These are phyloP conservation scores for Rhynchonycteris naso DNA, from an alignment of 2,797 vertebrate species.

Conservation along the genomic window DNA sequence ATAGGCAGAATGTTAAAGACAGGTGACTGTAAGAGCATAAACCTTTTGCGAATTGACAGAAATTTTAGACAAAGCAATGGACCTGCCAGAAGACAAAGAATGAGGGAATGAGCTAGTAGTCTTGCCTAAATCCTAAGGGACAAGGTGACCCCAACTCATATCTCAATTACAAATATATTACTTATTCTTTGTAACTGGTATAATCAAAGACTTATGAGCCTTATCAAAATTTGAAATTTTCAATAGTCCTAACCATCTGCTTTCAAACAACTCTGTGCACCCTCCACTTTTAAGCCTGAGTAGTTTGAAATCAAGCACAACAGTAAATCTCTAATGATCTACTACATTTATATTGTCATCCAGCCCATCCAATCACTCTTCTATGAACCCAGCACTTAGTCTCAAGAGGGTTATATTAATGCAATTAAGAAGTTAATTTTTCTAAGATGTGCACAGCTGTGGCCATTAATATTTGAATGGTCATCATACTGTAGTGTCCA, in stretches of 20 bases:
- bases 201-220: conserved; percentile 30
- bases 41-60: not conserved
- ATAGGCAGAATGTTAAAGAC: not conserved
- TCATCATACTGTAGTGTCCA: conserved; percentile 1
- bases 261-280: not conserved
- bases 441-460: conserved; percentile 33
- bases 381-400: not conserved
- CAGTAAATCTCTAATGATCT: conserved; percentile 34
- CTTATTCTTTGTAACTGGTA: not conserved
- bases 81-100: not conserved
- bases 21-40: not conserved
- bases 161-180: conserved; percentile 3
- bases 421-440: conserved; percentile 61
- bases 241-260: conserved; percentile 14
- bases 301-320: conserved; percentile 57
- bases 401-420: conserved; percentile 15
- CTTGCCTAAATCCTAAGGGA: not conserved
- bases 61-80: not conserved
- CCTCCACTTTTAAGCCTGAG: conserved; percentile 26
- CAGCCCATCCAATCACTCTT: not conserved
- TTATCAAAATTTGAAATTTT: conserved; percentile 37
- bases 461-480: conserved; percentile 48
- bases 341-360: not conserved
- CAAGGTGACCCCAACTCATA: conserved; percentile 24
- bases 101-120: not conserved